Percentiles rank a stretch among this genome's conserved stretches.
Conservation (phyloP, 2,797 vertebrate genomes). For the Dromococcyx pavoninus region DNA sequence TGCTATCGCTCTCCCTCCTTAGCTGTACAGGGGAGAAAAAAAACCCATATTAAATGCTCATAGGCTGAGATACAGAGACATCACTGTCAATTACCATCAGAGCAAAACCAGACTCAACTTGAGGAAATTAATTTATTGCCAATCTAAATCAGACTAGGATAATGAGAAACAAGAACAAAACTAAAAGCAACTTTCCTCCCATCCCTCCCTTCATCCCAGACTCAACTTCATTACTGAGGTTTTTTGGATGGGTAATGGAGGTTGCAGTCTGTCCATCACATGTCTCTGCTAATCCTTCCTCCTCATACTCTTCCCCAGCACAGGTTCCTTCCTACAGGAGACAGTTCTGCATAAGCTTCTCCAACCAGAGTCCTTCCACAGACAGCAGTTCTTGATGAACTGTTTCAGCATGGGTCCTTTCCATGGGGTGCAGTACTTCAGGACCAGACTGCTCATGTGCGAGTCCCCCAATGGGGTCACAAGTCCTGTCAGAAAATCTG, state of each 20-base stretch:
- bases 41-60: background rate
- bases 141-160: background rate
- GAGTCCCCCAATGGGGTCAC: background rate
- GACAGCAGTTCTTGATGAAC: background rate
- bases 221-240: background rate
- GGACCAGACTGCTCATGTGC: fast-evolving
- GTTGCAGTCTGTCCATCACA: background rate
- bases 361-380: background rate
- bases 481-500: background rate
- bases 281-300: background rate
- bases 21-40: background rate
- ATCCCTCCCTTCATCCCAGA: background rate
- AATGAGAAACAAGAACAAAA: background rate
- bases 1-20: background rate
- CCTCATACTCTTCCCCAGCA: background rate
- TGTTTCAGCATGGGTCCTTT: background rate
- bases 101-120: background rate
- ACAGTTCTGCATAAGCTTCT: background rate
- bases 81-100: background rate
- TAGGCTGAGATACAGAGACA: background rate
- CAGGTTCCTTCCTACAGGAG: fast-evolving
- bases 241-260: background rate
- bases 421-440: too few relatives aligned
- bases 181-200: background rate
- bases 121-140: background rate